Conservation (phyloP, 1,140 invertebrate genomes). For the Drosophila repletoides region DNA sequence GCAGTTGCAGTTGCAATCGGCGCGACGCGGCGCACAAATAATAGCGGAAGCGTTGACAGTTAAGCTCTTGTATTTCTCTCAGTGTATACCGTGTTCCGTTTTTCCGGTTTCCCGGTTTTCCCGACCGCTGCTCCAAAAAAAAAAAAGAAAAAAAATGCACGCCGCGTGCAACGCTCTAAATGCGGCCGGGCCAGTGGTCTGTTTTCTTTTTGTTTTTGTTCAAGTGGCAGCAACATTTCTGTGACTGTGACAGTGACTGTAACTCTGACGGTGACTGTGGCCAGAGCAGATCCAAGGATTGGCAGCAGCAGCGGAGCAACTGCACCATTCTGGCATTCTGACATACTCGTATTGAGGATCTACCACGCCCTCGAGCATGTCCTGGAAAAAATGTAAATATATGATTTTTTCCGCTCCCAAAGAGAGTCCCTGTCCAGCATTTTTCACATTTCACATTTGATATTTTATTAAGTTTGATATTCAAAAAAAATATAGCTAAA, state of each 20-base stretch:
- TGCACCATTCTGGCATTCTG: no score
- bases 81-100: neutral
- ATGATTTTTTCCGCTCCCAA: no score
- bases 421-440: neutral
- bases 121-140: no score
- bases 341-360: no score
- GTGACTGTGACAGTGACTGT: slow-evolving; percentile 18
- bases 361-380: slow-evolving; percentile 60
- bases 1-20: slow-evolving; percentile 72
- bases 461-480: neutral
- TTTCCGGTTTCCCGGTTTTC: neutral
- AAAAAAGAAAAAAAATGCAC: slow-evolving; percentile 14
- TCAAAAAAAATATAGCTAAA: no score
- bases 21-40: slow-evolving; percentile 51
- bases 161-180: slow-evolving; percentile 6
- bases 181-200: slow-evolving; percentile 4
- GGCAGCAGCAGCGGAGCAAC: slow-evolving; percentile 16
- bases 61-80: neutral
- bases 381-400: slow-evolving; percentile 73
- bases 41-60: slow-evolving; percentile 68
- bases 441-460: neutral
- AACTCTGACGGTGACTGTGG: slow-evolving; percentile 22
- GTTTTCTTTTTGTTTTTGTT: slow-evolving; percentile 29
- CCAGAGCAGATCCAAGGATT: neutral
- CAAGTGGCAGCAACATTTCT: slow-evolving; percentile 28